Conservation (phyloP, 2,797 vertebrate genomes). For the Sebastes trivittatus region DNA sequence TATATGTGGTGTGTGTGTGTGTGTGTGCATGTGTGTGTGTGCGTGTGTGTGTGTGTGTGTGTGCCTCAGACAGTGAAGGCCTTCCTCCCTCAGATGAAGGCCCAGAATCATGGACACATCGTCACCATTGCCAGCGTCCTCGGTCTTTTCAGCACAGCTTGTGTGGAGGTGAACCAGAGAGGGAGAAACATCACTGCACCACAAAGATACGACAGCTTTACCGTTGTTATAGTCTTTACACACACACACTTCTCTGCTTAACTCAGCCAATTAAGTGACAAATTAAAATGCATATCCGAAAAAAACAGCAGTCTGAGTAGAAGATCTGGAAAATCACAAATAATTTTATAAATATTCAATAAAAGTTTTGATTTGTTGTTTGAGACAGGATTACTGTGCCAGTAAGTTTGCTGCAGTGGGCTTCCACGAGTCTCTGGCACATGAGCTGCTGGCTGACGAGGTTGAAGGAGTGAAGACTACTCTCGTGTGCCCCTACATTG, state of each 20-base stretch:
- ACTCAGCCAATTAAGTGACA: not conserved
- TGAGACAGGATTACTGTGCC: conserved; percentile 77
- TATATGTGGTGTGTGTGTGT: conserved; percentile 2
- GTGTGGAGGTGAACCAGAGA: conserved; percentile 69
- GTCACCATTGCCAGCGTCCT: conserved; percentile 74
- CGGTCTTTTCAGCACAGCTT: conserved; percentile 74
- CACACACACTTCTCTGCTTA: not conserved
- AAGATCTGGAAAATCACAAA: not conserved
- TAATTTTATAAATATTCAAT: not conserved
- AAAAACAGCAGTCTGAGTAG: not conserved
- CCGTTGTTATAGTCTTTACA: not conserved
- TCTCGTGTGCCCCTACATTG: conserved; percentile 78
- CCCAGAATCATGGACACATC: conserved; percentile 65
- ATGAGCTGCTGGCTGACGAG: conserved; percentile 76
- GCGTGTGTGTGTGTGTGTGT: not conserved
- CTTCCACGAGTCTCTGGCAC: conserved; percentile 80
- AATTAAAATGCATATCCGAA: not conserved
- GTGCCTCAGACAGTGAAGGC: conserved; percentile 71
- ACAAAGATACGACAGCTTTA: not conserved
- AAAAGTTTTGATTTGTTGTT: not conserved
- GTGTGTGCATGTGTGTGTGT: not conserved
- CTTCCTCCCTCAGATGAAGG: conserved; percentile 78
- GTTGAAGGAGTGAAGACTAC: conserved; percentile 75
- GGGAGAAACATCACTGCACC: not conserved
- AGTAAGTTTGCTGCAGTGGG: conserved; percentile 81